A percentile compares a stretch with the other conserved stretches of the same genome.
These are phyloP conservation scores for Neuroscelio doddi DNA, from an alignment of 2,888 invertebrate species.

Conservation along the genomic window DNA sequence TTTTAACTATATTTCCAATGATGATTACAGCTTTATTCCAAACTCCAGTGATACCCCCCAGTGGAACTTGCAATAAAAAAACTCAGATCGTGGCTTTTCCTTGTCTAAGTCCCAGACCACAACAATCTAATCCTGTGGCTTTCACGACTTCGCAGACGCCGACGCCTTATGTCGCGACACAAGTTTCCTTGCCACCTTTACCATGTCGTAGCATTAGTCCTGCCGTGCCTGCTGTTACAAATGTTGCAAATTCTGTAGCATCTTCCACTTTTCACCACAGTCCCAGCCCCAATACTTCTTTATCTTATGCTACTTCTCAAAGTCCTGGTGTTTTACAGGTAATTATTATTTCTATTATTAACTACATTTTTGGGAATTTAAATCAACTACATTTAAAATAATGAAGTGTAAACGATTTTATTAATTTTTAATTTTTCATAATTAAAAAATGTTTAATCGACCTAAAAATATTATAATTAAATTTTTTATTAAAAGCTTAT, in stretches of 20 bases:
- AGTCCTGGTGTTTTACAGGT: constrained; percentile 68
- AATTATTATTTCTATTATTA: constrained; percentile 8
- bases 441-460: too few relatives aligned
- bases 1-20: constrained; percentile 9
- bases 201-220: constrained; percentile 67
- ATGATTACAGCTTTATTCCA: constrained; percentile 79
- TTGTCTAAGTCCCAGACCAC: constrained; percentile 70
- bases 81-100: constrained; percentile 56
- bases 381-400: too few relatives aligned
- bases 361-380: too few relatives aligned
- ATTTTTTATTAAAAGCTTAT: too few relatives aligned
- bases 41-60: constrained; percentile 72
- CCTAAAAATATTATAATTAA: too few relatives aligned
- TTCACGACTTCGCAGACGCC: constrained; percentile 74
- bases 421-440: too few relatives aligned
- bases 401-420: too few relatives aligned
- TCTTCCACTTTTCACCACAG: constrained; percentile 65
- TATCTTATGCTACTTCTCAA: constrained; percentile 61
- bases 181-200: constrained; percentile 71
- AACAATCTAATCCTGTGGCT: constrained; percentile 59
- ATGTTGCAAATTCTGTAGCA: constrained; percentile 44
- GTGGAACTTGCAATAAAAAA: constrained; percentile 52
- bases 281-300: constrained; percentile 65
- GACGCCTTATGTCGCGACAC: constrained; percentile 75
- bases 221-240: constrained; percentile 50